Conservation (phyloP, 2,888 invertebrate species). For the Ephialtes manifestator region DNA sequence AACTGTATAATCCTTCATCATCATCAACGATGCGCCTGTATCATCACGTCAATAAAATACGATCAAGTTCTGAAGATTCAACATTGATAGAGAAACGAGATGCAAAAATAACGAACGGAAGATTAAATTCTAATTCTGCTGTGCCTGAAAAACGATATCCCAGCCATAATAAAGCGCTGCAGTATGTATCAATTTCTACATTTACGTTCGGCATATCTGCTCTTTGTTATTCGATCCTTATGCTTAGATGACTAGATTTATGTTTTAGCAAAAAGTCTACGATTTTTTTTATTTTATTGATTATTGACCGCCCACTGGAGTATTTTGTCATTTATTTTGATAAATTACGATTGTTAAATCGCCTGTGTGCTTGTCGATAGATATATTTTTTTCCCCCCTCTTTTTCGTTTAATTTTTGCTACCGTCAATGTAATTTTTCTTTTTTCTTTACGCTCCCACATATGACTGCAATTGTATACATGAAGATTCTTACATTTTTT, state of each 20-base stretch:
- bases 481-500: slow-evolving; percentile 40
- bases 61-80: not conserved
- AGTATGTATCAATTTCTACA: slow-evolving; percentile 62
- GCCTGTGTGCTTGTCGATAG: too few relatives aligned
- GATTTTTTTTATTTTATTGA: slow-evolving; percentile 27
- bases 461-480: slow-evolving; percentile 15
- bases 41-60: not conserved
- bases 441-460: not conserved
- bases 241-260: slow-evolving; percentile 49
- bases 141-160: slow-evolving; percentile 13
- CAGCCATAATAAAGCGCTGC: slow-evolving; percentile 18
- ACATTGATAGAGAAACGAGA: not conserved
- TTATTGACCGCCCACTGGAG: slow-evolving; percentile 4
- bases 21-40: not conserved
- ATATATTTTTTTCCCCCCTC: not conserved
- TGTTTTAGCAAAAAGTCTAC: not conserved
- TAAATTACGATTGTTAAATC: not conserved
- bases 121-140: not conserved
- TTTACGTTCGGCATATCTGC: slow-evolving; percentile 42
- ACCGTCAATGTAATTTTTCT: not conserved
- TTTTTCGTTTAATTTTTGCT: not conserved
- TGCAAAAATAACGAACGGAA: not conserved
- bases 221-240: slow-evolving; percentile 60
- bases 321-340: slow-evolving; percentile 44
- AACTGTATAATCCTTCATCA: not conserved